These are phyloP conservation scores for Sula dactylatra DNA, from an alignment of 2,113 vertebrate genomes.

Conservation along the genomic window DNA sequence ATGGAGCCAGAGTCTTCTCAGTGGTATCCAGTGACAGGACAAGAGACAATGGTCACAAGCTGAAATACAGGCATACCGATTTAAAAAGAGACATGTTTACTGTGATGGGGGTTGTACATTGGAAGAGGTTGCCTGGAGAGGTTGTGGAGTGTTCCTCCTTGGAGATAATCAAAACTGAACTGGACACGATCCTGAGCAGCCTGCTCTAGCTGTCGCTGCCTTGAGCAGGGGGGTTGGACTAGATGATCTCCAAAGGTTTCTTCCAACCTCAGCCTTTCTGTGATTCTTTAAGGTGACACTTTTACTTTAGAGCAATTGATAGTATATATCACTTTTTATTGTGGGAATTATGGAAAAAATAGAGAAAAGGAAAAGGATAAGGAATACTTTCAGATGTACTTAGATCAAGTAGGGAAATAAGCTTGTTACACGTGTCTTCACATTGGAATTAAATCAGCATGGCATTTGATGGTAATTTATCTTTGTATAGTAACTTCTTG, in stretches of 20 bases:
- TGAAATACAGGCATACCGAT: background rate
- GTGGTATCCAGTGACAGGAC: background rate
- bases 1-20: background rate
- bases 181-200: background rate
- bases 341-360: background rate
- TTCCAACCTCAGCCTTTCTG: background rate
- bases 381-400: background rate
- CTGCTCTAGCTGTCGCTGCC: background rate
- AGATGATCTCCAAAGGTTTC: background rate
- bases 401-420: background rate
- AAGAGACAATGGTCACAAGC: background rate
- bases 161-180: background rate
- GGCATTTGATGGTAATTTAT: background rate
- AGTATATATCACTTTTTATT: background rate
- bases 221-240: background rate
- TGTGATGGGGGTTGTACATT: background rate
- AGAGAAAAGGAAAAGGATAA: background rate
- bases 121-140: background rate
- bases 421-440: background rate
- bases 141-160: background rate
- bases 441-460: background rate
- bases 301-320: background rate
- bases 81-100: background rate
- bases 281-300: background rate
- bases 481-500: background rate